Evolutionary conservation across 2,888 invertebrate genomes (phyloP).

Genomic region (Acleris holmiana): DNA sequence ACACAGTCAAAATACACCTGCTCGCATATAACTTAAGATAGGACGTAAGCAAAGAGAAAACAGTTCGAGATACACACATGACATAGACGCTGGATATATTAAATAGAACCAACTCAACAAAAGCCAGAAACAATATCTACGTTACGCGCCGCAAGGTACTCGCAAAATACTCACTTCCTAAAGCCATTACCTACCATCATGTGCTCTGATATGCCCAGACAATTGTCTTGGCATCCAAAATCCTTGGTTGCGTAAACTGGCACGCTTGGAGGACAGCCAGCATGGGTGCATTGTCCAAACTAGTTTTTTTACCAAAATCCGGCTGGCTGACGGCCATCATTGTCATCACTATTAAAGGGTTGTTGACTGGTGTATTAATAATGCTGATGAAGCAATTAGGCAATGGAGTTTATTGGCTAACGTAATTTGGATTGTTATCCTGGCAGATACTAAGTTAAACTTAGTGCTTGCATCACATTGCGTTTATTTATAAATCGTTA

Average conservation of each 20-base stretch:
- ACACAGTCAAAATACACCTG: too few relatives aligned
- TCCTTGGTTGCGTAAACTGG: constrained; percentile 52
- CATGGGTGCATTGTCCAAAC: constrained; percentile 56
- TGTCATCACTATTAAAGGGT: constrained; percentile 25
- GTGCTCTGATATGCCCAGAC: constrained; percentile 45
- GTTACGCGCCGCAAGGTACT: too few relatives aligned
- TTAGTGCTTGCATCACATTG: too few relatives aligned
- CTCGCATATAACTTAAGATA: too few relatives aligned
- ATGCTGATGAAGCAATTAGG: constrained; percentile 11
- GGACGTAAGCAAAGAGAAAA: too few relatives aligned
- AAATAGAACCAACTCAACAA: too few relatives aligned
- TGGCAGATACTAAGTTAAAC: too few relatives aligned
- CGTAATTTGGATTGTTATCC: too few relatives aligned
- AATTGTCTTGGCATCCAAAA: constrained; percentile 48
- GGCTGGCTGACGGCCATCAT: constrained; percentile 66
- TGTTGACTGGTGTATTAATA: constrained; percentile 28
- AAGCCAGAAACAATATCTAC: too few relatives aligned
- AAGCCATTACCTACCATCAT: constrained; percentile 29
- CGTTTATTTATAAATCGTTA: too few relatives aligned
- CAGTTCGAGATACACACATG: too few relatives aligned
- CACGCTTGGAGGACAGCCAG: constrained; percentile 69
- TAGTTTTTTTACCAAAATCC: constrained; percentile 54
- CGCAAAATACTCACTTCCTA: neutral
- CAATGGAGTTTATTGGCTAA: neutral
- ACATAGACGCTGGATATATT: too few relatives aligned